phyloP scores from a whole-genome alignment of 1,140 invertebrate species.

The Drosophila seguyi region DNA sequence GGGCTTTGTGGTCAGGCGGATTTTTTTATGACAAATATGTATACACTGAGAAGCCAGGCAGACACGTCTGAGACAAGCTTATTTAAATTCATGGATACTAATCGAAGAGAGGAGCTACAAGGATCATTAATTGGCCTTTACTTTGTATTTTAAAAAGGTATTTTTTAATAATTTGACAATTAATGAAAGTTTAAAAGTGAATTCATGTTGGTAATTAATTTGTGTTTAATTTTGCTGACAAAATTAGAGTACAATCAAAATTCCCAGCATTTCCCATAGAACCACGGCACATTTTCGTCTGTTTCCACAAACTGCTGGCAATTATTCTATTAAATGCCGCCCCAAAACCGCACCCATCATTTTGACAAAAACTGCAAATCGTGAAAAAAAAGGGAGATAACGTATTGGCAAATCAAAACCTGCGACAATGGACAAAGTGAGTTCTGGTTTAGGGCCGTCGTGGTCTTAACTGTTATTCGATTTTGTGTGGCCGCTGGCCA shows the following conservation, averaged over 20 bases:
- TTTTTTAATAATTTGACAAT: no score
- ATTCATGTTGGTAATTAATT: not conserved
- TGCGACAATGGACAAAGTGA: conserved; percentile 38
- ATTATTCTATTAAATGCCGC: conserved; percentile 28
- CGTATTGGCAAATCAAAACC: conserved; percentile 68
- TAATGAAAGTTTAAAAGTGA: no score
- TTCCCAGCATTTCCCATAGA: not conserved
- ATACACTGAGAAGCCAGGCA: not conserved
- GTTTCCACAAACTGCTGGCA: conserved; percentile 4
- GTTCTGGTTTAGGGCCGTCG: conserved; percentile 43
- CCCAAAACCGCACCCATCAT: conserved; percentile 17
- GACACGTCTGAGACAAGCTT: conserved; percentile 34
- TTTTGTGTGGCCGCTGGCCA: conserved; percentile 43
- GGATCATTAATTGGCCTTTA: not conserved
- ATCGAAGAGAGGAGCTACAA: no score
- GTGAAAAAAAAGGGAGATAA: not conserved
- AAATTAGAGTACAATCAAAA: not conserved
- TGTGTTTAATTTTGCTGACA: not conserved
- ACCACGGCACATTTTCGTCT: not conserved
- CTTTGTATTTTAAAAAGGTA: no score
- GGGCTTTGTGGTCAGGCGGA: no score
- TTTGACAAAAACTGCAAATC: conserved; percentile 1
- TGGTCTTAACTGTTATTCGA: conserved; percentile 59
- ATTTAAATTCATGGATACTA: conserved; percentile 16
- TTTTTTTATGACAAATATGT: conserved; percentile 1